Base-by-base conservation (phyloP, 2,888 invertebrate genomes). In the Petrophora chlorosata region DNA sequence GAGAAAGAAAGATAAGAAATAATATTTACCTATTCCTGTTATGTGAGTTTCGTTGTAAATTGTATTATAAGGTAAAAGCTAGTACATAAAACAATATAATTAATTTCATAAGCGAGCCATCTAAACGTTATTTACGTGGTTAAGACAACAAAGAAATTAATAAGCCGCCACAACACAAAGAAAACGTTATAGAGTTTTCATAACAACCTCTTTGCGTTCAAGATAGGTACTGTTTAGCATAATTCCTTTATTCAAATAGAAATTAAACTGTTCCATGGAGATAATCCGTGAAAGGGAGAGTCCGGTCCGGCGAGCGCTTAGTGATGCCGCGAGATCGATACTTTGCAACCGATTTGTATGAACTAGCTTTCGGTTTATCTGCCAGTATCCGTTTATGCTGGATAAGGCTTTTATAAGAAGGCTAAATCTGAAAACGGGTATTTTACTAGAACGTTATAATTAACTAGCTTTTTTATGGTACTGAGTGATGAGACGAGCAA, bases 241-340 rank as follows among this genome's bases (percentile, higher is more conserved):
- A 71, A 72, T 61, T 52, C 59, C 64, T 53, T 65, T 69, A 67
- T 68, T 67, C 48, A 65, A 64, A 69, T 70, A 73, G 65, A 73
- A 73, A 76, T 79, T 73, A 76, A 73, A 76, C 65, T 59, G 63
- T 63, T 56, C 66, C 63, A 56, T 28, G 30, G 53, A 63, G 68
- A 67, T 76, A 60, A 74, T 72, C 69, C 62, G 30, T 34, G 38
- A 45, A 51, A 45, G 9, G 26, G 47, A 59, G 49, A 40, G 47
- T 43, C 42, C 43, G 43, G 56, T 32, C 15, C 3, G 7, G 22
- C 16, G 14, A 32, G 15, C n/a, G n/a, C n/a, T n/a, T 25, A 30
- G 44, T 32, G 44, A 13, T 36, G 30, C 3, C 14, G 4, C 2
- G 2, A 19, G 17, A 16, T 43, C 28, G 43, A 36, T 36, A 23